A percentile compares a stretch with the other conserved stretches of the same genome.
Evolutionary conservation across 2,888 invertebrate species (phyloP).

Genomic region (Drosophila percnosoma): DNA sequence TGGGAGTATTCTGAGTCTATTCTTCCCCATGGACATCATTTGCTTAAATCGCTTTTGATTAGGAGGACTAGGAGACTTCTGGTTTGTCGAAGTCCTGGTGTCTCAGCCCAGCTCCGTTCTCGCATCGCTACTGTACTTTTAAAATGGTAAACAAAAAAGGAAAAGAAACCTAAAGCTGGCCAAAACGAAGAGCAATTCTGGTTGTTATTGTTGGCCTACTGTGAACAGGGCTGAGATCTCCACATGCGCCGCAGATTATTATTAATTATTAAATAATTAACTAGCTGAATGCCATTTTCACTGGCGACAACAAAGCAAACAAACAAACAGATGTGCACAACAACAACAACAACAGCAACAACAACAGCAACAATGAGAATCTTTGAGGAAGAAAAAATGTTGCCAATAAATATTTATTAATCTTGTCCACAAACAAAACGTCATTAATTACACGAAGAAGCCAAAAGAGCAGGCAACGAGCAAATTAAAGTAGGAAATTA

Average conservation of each 20-base stretch:
- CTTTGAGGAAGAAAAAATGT: constrained; percentile 26
- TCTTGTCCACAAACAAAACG: constrained; percentile 49
- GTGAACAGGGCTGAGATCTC: constrained; percentile 40
- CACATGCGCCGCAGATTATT: constrained; percentile 52
- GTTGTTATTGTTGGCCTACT: constrained; percentile 15
- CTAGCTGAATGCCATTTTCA: constrained; percentile 41
- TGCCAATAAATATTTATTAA: constrained; percentile 64
- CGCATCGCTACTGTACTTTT: no score
- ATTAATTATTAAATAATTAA: constrained; percentile 60
- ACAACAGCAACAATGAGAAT: constrained; percentile 5
- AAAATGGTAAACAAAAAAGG: no score
- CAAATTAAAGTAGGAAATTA: background rate
- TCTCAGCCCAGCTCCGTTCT: no score
- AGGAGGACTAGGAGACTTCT: no score
- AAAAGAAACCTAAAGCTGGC: background rate
- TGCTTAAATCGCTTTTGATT: no score
- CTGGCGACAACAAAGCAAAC: constrained; percentile 19
- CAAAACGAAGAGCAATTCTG: background rate
- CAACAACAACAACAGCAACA: constrained; percentile 1
- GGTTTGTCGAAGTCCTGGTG: no score
- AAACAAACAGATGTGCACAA: constrained; percentile 34
- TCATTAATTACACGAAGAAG: constrained; percentile 49
- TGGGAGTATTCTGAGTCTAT: no score
- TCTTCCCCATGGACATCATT: no score
- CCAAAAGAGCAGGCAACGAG: background rate